phyloP scores from a whole-genome alignment of 2,888 invertebrate genomes.

The Corythucha ciliata region DNA sequence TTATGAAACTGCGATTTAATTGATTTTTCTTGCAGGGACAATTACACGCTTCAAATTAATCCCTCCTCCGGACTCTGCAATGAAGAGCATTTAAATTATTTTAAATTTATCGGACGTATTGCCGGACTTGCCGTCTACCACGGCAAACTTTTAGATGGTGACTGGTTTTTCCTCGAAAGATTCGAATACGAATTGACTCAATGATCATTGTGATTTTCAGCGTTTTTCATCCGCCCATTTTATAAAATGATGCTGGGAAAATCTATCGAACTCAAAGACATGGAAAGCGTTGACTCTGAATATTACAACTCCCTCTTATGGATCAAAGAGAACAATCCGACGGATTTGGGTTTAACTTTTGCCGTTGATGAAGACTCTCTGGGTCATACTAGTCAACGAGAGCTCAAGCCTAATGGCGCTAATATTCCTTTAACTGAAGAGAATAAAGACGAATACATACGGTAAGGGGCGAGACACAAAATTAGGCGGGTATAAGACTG shows the following conservation, averaged over 20 bases:
- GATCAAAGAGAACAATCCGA: conserved; percentile 94
- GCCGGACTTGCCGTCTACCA: conserved; percentile 99
- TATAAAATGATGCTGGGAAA: conserved; percentile 99
- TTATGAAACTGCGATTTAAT: too few relatives aligned
- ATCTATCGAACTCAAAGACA: conserved; percentile 85
- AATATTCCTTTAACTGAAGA: conserved; percentile 83
- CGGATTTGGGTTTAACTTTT: conserved; percentile 87
- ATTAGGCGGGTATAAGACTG: too few relatives aligned
- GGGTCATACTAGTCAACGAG: conserved; percentile 86
- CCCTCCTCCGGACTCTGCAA: conserved; percentile 95
- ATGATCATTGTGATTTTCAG: conserved; percentile 46
- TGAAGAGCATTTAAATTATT: conserved; percentile 95
- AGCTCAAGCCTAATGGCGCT: conserved; percentile 82
- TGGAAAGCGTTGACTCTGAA: conserved; percentile 98
- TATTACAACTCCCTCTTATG: conserved; percentile 96
- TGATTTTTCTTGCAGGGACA: conserved; percentile 61
- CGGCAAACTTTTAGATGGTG: conserved; percentile 93
- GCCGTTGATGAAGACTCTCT: conserved; percentile 94
- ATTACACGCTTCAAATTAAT: conserved; percentile 98
- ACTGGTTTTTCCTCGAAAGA: too few relatives aligned
- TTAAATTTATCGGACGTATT: conserved; percentile 95
- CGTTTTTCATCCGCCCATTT: conserved; percentile 98
- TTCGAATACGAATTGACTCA: not conserved
- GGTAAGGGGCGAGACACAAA: conserved; percentile 54
- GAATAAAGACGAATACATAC: conserved; percentile 96